Percentiles rank a stretch among this genome's conserved stretches.
Evolutionary conservation across 2,888 invertebrate species (phyloP).

Genomic region (Leucania comma): DNA sequence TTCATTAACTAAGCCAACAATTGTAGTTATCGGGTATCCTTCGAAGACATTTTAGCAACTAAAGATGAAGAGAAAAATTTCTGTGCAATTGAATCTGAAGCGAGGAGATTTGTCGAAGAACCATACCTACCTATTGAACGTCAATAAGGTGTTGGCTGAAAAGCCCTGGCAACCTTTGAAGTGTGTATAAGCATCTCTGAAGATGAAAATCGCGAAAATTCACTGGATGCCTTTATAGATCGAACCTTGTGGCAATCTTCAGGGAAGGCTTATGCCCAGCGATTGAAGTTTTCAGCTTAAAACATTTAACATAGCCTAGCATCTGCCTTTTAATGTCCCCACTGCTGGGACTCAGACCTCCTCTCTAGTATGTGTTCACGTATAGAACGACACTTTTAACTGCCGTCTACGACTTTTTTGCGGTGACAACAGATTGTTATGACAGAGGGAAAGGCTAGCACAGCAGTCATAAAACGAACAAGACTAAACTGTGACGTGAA

Average conservation of each 20-base stretch:
- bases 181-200: not conserved
- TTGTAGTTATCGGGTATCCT: not conserved
- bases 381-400: too few species aligned
- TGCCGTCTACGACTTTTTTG: too few species aligned
- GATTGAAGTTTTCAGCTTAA: too few species aligned
- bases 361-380: too few species aligned
- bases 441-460: too few species aligned
- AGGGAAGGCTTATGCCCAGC: not conserved
- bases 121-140: not conserved
- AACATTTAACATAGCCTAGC: too few species aligned
- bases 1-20: not conserved
- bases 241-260: not conserved
- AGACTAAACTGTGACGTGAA: too few species aligned
- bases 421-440: too few species aligned
- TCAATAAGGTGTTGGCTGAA: too few species aligned
- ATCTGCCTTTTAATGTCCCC: too few species aligned
- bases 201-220: not conserved
- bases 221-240: not conserved
- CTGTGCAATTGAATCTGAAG: not conserved
- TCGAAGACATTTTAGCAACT: not conserved
- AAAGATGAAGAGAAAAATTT: not conserved
- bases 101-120: not conserved
- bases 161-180: not conserved
- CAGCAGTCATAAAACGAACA: too few species aligned
- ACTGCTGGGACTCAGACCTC: too few species aligned